Percentiles rank a stretch among this genome's conserved stretches.
Conservation (phyloP, 2,113 vertebrate species). For the Nothocercus julius region DNA sequence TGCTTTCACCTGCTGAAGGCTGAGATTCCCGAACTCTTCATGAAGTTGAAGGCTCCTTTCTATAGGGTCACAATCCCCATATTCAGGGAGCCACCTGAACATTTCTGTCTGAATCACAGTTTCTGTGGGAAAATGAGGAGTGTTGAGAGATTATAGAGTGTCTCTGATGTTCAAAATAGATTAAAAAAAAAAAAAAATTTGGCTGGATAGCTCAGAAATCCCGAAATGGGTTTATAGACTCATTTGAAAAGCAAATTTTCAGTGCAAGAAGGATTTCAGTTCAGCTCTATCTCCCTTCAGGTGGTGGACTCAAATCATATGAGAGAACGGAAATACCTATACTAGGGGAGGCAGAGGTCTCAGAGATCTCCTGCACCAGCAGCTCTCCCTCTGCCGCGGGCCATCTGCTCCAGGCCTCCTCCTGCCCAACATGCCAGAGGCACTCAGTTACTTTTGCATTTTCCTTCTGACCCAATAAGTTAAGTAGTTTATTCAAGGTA, state of each 20-base stretch:
- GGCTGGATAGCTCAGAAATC: background rate
- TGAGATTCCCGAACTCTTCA: background rate
- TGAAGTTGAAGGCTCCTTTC: background rate
- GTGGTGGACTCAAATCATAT: background rate
- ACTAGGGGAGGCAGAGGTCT: background rate
- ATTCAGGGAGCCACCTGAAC: background rate
- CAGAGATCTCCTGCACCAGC: background rate
- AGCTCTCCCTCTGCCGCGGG: rapidly evolving
- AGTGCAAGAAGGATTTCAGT: background rate
- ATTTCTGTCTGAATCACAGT: background rate
- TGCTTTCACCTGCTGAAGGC: background rate
- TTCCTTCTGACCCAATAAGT: background rate
- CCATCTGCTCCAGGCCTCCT: rapidly evolving
- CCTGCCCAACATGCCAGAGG: background rate
- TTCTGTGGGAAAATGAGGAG: background rate
- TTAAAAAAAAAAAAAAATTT: no score
- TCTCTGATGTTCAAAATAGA: background rate
- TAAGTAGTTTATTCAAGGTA: background rate
- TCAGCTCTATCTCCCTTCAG: background rate
- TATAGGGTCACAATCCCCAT: background rate
- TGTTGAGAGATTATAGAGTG: background rate
- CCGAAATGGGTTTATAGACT: background rate
- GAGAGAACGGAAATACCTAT: background rate
- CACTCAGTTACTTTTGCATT: background rate
- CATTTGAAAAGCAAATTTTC: background rate